Evolutionary conservation across 2,888 invertebrate species (phyloP).

Genomic region (Sinhomidia bicolor): DNA sequence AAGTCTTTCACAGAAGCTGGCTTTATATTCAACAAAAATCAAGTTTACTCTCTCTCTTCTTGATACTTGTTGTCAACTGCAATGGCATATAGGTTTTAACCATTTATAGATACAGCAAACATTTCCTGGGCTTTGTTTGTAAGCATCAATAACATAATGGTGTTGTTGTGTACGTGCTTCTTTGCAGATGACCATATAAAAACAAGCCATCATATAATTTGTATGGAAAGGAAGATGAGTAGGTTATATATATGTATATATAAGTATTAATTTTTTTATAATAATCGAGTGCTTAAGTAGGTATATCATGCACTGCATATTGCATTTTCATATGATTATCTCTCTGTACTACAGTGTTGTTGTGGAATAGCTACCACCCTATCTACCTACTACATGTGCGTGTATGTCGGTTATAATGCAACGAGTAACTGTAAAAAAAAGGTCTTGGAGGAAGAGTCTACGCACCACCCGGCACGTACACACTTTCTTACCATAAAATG

Average conservation of each 20-base stretch:
- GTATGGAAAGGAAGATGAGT: background rate
- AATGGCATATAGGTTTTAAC: background rate
- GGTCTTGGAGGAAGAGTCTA: conserved; percentile 32
- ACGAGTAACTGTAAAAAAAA: conserved; percentile 24
- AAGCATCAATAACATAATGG: background rate
- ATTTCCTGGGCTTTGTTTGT: conserved; percentile 27
- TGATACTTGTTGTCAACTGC: conserved; percentile 44
- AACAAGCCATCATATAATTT: background rate
- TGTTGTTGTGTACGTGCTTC: background rate
- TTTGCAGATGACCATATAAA: background rate
- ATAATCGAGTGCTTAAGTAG: too few relatives aligned
- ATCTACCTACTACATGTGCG: too few relatives aligned
- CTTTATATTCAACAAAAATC: background rate
- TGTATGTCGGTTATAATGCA: too few relatives aligned
- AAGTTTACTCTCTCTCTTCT: background rate
- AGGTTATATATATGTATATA: background rate
- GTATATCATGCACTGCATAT: too few relatives aligned
- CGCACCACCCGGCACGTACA: conserved; percentile 54
- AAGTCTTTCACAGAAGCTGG: background rate
- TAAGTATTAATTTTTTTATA: too few relatives aligned
- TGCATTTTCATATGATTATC: too few relatives aligned
- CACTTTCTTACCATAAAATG: background rate
- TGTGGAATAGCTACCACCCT: too few relatives aligned
- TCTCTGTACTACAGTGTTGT: too few relatives aligned
- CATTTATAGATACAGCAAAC: background rate